Conservation (phyloP, 2,113 vertebrate genomes). For the Odobenus rosmarus region DNA sequence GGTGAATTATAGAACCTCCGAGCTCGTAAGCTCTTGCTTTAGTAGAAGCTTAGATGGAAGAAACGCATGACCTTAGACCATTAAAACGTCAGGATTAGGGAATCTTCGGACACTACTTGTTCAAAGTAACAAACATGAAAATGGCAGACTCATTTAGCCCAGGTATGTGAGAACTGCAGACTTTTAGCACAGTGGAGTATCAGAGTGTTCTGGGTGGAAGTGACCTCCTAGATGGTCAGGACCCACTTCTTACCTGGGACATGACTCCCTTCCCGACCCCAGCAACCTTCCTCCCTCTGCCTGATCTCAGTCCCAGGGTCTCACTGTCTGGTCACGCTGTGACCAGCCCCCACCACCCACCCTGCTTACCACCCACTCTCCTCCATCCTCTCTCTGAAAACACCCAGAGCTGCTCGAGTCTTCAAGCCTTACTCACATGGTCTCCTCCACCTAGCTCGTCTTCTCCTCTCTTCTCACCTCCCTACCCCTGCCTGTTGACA, state of each 20-base stretch:
- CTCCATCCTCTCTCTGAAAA: neutral
- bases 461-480: neutral
- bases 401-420: neutral
- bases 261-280: rapidly evolving
- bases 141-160: neutral
- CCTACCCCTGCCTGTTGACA: neutral
- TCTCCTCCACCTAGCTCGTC: neutral
- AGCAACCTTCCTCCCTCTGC: neutral
- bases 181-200: neutral
- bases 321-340: neutral
- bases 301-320: neutral
- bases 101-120: neutral
- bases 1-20: neutral
- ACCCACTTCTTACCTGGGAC: neutral
- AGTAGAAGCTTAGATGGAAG: neutral
- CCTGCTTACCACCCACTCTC: neutral
- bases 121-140: neutral
- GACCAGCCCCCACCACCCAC: neutral
- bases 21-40: neutral
- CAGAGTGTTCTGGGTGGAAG: neutral
- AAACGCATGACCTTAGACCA: neutral
- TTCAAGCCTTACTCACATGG: neutral
- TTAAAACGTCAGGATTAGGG: neutral
- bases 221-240: neutral
- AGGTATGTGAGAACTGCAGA: neutral